Percentiles rank a stretch among this genome's conserved stretches.
phyloP scores from a whole-genome alignment of 2,888 invertebrate species.

The Sesia apiformis region DNA sequence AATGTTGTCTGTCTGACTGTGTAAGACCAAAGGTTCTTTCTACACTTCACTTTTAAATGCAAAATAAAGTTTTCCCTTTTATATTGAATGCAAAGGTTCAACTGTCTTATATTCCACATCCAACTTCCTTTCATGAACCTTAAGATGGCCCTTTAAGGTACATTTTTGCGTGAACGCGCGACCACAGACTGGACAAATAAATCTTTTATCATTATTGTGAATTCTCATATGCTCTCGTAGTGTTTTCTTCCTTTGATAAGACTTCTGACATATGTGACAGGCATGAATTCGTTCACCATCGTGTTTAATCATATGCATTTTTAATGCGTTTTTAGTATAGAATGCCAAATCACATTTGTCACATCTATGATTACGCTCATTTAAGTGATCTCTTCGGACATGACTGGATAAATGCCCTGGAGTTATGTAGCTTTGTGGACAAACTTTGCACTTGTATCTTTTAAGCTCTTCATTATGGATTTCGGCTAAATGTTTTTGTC shows the following conservation, averaged over 20 bases:
- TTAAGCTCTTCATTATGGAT: constrained; percentile 62
- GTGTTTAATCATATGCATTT: constrained; percentile 74
- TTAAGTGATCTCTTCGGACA: constrained; percentile 56
- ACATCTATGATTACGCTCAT: constrained; percentile 64
- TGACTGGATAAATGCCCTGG: constrained; percentile 62
- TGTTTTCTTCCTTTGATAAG: constrained; percentile 61
- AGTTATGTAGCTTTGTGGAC: constrained; percentile 62
- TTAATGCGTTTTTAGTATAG: constrained; percentile 68
- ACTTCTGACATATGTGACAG: constrained; percentile 66
- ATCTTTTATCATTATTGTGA: constrained; percentile 61
- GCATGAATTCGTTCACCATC: constrained; percentile 67
- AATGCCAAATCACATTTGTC: constrained; percentile 69
- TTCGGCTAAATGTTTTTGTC: constrained; percentile 61
- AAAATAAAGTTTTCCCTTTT: not conserved
- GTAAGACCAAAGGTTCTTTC: too few species aligned
- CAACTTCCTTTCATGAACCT: constrained; percentile 51
- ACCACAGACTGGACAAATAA: constrained; percentile 58
- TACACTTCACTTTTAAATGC: too few species aligned
- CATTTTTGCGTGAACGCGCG: constrained; percentile 66
- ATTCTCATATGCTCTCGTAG: constrained; percentile 58
- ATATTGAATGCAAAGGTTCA: constrained; percentile 33
- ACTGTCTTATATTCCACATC: constrained; percentile 36
- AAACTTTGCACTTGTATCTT: constrained; percentile 61
- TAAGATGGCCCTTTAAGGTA: constrained; percentile 59
- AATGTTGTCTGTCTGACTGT: too few species aligned